phyloP scores from a whole-genome alignment of 2,113 vertebrate species.

The Limanda limanda region DNA sequence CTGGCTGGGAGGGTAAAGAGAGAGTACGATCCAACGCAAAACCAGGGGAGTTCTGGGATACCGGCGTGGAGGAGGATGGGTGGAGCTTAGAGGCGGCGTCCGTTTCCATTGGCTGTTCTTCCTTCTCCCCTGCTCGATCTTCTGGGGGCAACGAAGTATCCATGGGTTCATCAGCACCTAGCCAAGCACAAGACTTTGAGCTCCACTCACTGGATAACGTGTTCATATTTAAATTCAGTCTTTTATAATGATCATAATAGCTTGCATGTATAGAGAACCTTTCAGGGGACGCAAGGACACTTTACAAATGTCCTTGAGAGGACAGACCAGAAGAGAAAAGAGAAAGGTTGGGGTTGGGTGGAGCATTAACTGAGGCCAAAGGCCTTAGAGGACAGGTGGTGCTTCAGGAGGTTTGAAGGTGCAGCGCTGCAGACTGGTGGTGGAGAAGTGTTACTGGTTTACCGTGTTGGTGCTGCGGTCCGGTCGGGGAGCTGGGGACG shows the following conservation, averaged over 20 bases:
- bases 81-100: slow-evolving; percentile 56
- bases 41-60: slow-evolving; percentile 85
- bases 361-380: too few relatives aligned
- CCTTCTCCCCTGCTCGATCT: slow-evolving; percentile 59
- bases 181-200: not conserved
- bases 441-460: slow-evolving; percentile 5
- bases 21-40: slow-evolving; percentile 82
- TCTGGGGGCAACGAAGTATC: slow-evolving; percentile 78
- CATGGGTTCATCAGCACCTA: slow-evolving; percentile 81
- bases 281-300: too few relatives aligned
- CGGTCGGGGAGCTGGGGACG: slow-evolving; percentile 92
- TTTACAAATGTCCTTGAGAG: too few relatives aligned
- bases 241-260: too few relatives aligned
- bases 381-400: too few relatives aligned
- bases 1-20: slow-evolving; percentile 89
- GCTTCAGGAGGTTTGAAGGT: too few relatives aligned
- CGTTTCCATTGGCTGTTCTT: slow-evolving; percentile 72
- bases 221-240: too few relatives aligned
- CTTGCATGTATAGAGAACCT: too few relatives aligned
- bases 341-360: too few relatives aligned
- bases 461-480: slow-evolving; percentile 81
- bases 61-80: slow-evolving; percentile 85
- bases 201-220: too few relatives aligned
- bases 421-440: too few relatives aligned
- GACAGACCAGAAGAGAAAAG: too few relatives aligned